A percentile compares a stretch with the other conserved stretches of the same genome.
Evolutionary conservation across 2,113 vertebrate genomes (phyloP).

Genomic region (Gavia stellata): DNA sequence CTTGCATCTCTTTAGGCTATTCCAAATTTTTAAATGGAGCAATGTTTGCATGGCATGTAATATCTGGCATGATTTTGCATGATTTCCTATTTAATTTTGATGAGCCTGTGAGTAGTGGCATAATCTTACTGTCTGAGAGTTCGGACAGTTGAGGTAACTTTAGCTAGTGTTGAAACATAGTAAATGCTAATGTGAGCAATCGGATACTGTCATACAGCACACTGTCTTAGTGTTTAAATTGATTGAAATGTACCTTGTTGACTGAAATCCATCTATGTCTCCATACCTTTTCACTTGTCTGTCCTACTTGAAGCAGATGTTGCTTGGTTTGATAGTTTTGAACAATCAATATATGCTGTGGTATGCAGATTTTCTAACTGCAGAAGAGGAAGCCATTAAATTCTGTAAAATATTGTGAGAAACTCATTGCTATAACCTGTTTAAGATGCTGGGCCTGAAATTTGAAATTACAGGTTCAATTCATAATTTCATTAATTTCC

Average conservation of each 20-base stretch:
- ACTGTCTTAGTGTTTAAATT: background rate
- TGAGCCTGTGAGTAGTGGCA: background rate
- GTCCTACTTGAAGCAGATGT: background rate
- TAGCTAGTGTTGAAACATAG: background rate
- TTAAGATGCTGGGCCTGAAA: background rate
- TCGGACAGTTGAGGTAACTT: background rate
- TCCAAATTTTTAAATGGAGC: background rate
- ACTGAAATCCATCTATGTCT: background rate
- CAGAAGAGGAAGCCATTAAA: background rate
- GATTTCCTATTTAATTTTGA: background rate
- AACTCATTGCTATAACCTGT: background rate
- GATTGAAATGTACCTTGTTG: background rate
- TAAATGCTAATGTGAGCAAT: background rate
- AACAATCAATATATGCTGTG: background rate
- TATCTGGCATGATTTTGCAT: constrained; percentile 29
- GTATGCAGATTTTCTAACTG: background rate
- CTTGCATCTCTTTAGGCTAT: background rate
- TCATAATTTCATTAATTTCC: background rate
- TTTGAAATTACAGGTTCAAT: background rate
- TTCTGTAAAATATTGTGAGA: background rate
- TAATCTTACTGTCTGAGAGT: background rate
- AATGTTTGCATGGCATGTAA: constrained; percentile 5
- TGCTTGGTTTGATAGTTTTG: background rate
- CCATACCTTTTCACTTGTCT: background rate
- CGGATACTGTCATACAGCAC: background rate